Conservation (phyloP, 2,797 vertebrate species). For the Valencia hispanica region DNA sequence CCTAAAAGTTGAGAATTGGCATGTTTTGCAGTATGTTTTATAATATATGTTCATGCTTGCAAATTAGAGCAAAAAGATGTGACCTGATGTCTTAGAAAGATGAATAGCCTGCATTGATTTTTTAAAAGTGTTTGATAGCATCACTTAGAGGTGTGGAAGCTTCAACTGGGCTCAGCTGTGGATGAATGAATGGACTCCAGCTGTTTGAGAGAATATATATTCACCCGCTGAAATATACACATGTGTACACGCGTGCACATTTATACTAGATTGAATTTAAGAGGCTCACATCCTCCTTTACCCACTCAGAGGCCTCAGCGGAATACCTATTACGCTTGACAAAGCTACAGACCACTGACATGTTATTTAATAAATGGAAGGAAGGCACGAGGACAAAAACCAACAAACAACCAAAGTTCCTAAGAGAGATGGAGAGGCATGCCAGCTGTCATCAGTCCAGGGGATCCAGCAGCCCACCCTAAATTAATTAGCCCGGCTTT, state of each 20-base stretch:
- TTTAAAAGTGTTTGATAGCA: slow-evolving; percentile 74
- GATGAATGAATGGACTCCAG: slow-evolving; percentile 70
- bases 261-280: slow-evolving; percentile 80
- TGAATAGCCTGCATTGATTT: slow-evolving; percentile 79
- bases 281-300: slow-evolving; percentile 68
- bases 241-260: slow-evolving; percentile 45
- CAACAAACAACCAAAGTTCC: slow-evolving; percentile 81
- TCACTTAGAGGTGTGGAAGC: slow-evolving; percentile 74
- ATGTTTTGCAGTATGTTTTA: slow-evolving; percentile 4
- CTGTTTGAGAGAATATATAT: slow-evolving; percentile 59
- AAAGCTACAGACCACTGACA: slow-evolving; percentile 81
- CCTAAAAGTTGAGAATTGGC: background rate
- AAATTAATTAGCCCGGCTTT: slow-evolving; percentile 88
- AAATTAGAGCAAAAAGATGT: slow-evolving; percentile 55
- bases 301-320: slow-evolving; percentile 70
- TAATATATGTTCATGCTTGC: slow-evolving; percentile 6
- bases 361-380: slow-evolving; percentile 87
- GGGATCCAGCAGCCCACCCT: slow-evolving; percentile 74
- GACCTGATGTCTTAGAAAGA: slow-evolving; percentile 65
- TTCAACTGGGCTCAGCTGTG: slow-evolving; percentile 67
- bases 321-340: slow-evolving; percentile 85
- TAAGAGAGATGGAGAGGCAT: slow-evolving; percentile 71
- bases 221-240: slow-evolving; percentile 49
- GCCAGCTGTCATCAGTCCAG: slow-evolving; percentile 84
- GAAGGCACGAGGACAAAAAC: slow-evolving; percentile 71